These are phyloP conservation scores for Drosophila fulvimacula DNA, from an alignment of 2,888 invertebrate species.

Conservation along the genomic window DNA sequence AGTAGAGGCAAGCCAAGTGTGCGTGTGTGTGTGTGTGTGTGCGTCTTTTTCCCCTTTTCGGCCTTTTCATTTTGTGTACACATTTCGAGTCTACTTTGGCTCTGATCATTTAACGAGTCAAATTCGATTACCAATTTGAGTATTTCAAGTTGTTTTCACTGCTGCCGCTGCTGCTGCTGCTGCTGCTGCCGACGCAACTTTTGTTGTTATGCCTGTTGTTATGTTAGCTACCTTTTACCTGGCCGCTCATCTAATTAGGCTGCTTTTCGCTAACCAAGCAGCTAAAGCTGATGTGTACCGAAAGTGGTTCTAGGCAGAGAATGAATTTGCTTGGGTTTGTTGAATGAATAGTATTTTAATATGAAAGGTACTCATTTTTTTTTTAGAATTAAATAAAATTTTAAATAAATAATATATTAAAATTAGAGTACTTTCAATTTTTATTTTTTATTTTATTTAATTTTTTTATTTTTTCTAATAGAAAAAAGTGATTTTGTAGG, in stretches of 20 bases:
- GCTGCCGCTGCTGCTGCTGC: slow-evolving; percentile 9
- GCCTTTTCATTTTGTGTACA: slow-evolving; percentile 36
- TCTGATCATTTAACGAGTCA: slow-evolving; percentile 22
- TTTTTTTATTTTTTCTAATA: no score
- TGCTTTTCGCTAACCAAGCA: slow-evolving; percentile 22
- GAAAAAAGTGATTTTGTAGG: no score
- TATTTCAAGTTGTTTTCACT: slow-evolving; percentile 70
- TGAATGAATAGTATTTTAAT: no score
- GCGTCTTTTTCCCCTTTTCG: slow-evolving; percentile 51
- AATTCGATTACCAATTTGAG: slow-evolving; percentile 75
- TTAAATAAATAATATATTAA: no score
- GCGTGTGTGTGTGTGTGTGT: not conserved
- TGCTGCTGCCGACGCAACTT: slow-evolving; percentile 32
- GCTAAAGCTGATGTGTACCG: slow-evolving; percentile 9
- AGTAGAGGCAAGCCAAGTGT: slow-evolving; percentile 13
- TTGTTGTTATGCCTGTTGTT: slow-evolving; percentile 9
- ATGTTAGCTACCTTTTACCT: slow-evolving; percentile 34
- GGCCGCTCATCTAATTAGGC: slow-evolving; percentile 56
- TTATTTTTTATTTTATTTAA: no score
- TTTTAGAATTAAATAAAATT: no score
- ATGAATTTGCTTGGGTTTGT: not conserved
- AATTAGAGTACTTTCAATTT: no score
- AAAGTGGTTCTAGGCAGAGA: not conserved
- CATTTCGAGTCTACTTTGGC: slow-evolving; percentile 10
- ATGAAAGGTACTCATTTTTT: no score